phyloP scores from a whole-genome alignment of 2,797 vertebrate genomes.

The Manis javanica region DNA sequence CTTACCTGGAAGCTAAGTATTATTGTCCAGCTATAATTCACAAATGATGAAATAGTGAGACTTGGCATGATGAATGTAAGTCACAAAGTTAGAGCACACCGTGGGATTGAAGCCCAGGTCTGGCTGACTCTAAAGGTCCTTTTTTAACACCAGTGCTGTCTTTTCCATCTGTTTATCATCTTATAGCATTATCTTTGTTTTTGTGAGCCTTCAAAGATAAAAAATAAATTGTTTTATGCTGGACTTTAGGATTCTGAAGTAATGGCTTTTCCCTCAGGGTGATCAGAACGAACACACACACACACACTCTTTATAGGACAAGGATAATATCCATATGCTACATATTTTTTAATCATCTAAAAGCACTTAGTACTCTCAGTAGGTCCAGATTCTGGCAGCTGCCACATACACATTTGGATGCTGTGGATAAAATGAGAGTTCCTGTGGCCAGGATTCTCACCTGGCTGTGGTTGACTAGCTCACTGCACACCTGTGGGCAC shows the following conservation, averaged over 20 bases:
- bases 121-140: not conserved
- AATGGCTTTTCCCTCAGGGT: not conserved
- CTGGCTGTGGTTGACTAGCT: no score
- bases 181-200: slow-evolving; percentile 39
- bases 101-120: slow-evolving; percentile 45
- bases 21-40: slow-evolving; percentile 40
- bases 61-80: not conserved
- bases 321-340: slow-evolving; percentile 27
- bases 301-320: not conserved
- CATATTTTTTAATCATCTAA: slow-evolving; percentile 63
- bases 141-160: not conserved
- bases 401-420: slow-evolving; percentile 44
- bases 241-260: slow-evolving; percentile 52
- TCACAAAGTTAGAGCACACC: not conserved
- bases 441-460: no score
- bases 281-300: not conserved
- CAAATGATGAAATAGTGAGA: slow-evolving; percentile 12
- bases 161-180: slow-evolving; percentile 36
- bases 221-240: not conserved
- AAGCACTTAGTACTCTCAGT: slow-evolving; percentile 26
- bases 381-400: slow-evolving; percentile 36
- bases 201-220: slow-evolving; percentile 35
- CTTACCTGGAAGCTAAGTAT: slow-evolving; percentile 27
- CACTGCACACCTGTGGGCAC: no score
- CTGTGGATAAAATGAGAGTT: not conserved